These are phyloP conservation scores for Actenoides hombroni DNA, from an alignment of 2,113 vertebrate species.

Conservation along the genomic window DNA sequence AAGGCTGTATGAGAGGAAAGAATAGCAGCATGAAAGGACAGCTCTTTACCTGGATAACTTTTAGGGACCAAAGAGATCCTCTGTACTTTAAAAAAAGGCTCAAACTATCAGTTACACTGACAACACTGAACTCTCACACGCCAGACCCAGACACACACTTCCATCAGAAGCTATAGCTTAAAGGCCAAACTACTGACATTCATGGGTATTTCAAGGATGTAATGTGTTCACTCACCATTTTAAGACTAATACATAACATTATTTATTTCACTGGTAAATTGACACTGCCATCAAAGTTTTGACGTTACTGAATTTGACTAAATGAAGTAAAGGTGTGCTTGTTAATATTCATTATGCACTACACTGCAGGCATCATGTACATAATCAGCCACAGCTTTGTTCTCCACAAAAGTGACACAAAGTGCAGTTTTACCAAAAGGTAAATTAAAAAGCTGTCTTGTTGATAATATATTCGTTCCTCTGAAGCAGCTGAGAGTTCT, in stretches of 20 bases:
- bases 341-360: too few relatives aligned
- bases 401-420: neutral
- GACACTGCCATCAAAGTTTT: neutral
- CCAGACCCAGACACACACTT: neutral
- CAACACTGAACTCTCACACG: rapidly evolving
- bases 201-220: neutral
- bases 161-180: neutral
- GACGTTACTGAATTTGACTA: neutral
- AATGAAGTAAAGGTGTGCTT: neutral
- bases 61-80: neutral
- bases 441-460: neutral
- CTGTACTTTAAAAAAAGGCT: neutral
- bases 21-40: neutral
- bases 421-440: neutral
- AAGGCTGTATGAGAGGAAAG: neutral
- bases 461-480: neutral
- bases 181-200: neutral
- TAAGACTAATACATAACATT: neutral
- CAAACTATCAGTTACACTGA: neutral
- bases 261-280: neutral
- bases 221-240: neutral
- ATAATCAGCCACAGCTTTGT: neutral
- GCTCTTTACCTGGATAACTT: neutral
- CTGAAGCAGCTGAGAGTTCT: neutral
- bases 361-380: neutral